Evolutionary conservation across 2,797 vertebrate genomes (phyloP).

Genomic region (Amniataba percoides): DNA sequence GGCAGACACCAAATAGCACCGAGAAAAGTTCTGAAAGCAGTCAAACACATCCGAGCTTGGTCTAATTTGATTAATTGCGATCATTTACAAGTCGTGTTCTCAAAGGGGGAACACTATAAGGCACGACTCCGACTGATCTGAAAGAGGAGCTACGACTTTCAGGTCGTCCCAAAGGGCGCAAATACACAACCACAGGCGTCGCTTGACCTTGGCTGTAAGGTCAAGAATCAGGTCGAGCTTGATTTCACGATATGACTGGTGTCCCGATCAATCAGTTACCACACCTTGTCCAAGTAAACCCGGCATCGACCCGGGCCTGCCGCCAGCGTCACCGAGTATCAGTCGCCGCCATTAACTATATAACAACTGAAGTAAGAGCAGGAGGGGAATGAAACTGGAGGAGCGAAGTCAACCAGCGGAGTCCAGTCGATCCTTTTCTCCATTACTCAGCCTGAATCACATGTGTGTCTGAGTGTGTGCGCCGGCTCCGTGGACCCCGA

Average conservation of each 20-base stretch:
- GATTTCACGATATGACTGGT: constrained; percentile 34
- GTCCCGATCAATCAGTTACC: constrained; percentile 64
- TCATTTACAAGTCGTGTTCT: constrained; percentile 52
- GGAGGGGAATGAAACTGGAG: constrained; percentile 45
- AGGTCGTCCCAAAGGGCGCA: constrained; percentile 17
- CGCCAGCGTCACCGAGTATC: constrained; percentile 5
- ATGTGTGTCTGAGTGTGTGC: constrained; percentile 17
- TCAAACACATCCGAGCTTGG: constrained; percentile 1
- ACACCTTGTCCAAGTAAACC: constrained; percentile 40
- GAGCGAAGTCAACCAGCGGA: constrained; percentile 22
- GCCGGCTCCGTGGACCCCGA: constrained; percentile 7
- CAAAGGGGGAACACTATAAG: constrained; percentile 40
- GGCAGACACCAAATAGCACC: not conserved
- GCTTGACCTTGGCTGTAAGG: constrained; percentile 47
- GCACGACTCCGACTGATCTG: constrained; percentile 13
- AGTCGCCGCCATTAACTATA: constrained; percentile 48
- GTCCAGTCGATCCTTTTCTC: constrained; percentile 33
- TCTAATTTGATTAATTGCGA: constrained; percentile 49
- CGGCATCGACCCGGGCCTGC: constrained; percentile 4
- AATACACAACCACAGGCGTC: constrained; percentile 46
- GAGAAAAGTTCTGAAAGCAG: not conserved
- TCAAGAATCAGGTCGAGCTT: constrained; percentile 10
- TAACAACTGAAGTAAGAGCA: constrained; percentile 32
- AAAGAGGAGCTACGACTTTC: constrained; percentile 58
- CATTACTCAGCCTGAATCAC: constrained; percentile 47